A percentile compares a stretch with the other conserved stretches of the same genome.
These are phyloP conservation scores for Stenopsyche tienmushanensis DNA, from an alignment of 1,140 invertebrate species.

Conservation along the genomic window DNA sequence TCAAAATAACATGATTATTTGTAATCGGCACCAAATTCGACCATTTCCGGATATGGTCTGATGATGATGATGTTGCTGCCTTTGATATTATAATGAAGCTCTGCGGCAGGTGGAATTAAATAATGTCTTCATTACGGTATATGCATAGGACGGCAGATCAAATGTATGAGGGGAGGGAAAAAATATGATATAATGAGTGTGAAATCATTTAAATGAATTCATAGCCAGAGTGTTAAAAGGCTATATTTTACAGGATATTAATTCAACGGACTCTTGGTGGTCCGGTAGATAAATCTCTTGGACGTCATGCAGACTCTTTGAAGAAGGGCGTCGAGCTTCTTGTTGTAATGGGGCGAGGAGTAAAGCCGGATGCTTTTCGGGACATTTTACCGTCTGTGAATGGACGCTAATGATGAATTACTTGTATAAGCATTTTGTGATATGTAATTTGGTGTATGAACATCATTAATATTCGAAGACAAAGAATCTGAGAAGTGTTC, in stretches of 20 bases:
- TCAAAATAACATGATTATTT: too few species aligned
- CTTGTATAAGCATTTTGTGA: neutral
- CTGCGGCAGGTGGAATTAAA: neutral
- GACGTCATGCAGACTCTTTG: constrained; percentile 14
- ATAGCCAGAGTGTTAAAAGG: constrained; percentile 19
- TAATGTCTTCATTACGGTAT: constrained; percentile 13
- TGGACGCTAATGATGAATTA: neutral
- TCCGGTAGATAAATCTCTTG: constrained; percentile 13
- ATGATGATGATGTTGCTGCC: neutral
- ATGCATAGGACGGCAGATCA: neutral
- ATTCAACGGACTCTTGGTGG: constrained; percentile 8
- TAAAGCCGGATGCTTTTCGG: constrained; percentile 7
- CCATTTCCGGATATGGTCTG: neutral
- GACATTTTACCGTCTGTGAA: neutral
- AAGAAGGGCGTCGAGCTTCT: neutral
- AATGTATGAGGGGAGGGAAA: neutral
- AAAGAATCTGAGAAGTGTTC: constrained; percentile 9
- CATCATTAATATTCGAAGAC: constrained; percentile 15
- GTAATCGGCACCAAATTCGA: too few species aligned
- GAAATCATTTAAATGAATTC: constrained; percentile 25
- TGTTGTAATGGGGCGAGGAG: too few species aligned
- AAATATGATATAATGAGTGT: constrained; percentile 14
- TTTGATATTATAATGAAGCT: neutral
- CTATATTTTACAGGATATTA: constrained; percentile 23
- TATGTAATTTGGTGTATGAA: neutral